phyloP scores from a whole-genome alignment of 2,888 invertebrate genomes.

The Leucoma salicis region DNA sequence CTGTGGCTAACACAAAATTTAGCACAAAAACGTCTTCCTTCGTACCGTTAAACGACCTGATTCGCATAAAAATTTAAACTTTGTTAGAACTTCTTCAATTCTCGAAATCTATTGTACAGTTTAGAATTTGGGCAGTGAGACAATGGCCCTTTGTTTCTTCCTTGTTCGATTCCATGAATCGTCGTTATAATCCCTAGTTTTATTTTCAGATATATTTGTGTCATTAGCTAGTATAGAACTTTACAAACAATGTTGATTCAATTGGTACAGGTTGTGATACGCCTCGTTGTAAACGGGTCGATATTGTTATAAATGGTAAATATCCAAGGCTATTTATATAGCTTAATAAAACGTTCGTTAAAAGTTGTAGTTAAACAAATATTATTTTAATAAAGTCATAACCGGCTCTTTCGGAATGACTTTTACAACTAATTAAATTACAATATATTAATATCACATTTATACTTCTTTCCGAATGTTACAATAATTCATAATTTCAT shows the following conservation, averaged over 20 bases:
- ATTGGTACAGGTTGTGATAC: slow-evolving; percentile 82
- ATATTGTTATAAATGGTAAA: slow-evolving; percentile 81
- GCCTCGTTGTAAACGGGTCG: slow-evolving; percentile 81
- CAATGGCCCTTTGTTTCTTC: slow-evolving; percentile 72
- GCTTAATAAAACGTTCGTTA: slow-evolving; percentile 79
- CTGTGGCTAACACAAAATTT: slow-evolving; percentile 50
- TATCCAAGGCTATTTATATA: slow-evolving; percentile 73
- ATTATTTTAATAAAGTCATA: slow-evolving; percentile 77
- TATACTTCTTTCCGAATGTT: slow-evolving; percentile 69
- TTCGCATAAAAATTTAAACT: slow-evolving; percentile 73
- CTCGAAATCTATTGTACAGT: slow-evolving; percentile 77
- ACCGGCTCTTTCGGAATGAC: slow-evolving; percentile 72
- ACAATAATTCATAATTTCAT: slow-evolving; percentile 57
- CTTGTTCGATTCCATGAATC: slow-evolving; percentile 81
- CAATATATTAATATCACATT: slow-evolving; percentile 62
- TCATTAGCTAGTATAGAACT: slow-evolving; percentile 81
- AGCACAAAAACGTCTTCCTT: slow-evolving; percentile 82
- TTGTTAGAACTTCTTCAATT: slow-evolving; percentile 75
- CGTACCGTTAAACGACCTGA: slow-evolving; percentile 77
- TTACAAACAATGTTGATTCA: slow-evolving; percentile 82
- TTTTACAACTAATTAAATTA: slow-evolving; percentile 73
- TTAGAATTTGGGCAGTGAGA: slow-evolving; percentile 72
- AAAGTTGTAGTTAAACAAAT: slow-evolving; percentile 78
- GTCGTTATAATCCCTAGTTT: slow-evolving; percentile 77
- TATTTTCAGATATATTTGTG: slow-evolving; percentile 79